Base-by-base conservation (phyloP, 2,888 invertebrate species). In the Leistus spinibarbis region DNA sequence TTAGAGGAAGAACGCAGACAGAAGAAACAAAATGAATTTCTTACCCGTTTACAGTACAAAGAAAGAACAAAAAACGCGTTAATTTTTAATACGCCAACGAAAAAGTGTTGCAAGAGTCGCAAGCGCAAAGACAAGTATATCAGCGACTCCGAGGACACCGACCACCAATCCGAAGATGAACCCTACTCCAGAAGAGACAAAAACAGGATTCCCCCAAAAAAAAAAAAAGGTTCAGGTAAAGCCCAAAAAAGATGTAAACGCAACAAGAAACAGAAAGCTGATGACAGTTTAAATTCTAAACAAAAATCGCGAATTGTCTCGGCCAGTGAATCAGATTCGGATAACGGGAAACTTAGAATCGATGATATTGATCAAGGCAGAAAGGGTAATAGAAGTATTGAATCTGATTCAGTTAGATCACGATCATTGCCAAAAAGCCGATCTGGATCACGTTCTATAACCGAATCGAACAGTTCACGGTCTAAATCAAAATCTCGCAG, bases 61-160 rank as follows among this genome's bases (percentile, higher is more conserved):
- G 98, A 98, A 85, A 98, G 98, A 87, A 98, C 98, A 0, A 98
- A 97, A 87, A 94, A 93, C 82, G 94, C 95, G 0, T 84, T 97
- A 23, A 84, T 96, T 54, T 96, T 97, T 82, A 95, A 95, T 70
- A 91, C 93, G 87, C 93, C 94, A 0, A 87, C 88, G 1, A 95
- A 96, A 81, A 90, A 90, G 81, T 89, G 86, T 85, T 87, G 80
- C 79, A 91, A 84, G 84, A 88, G 90, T 0, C 86, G 88, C 56
- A 88, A 89, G 70, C 90, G 90, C 78, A 88, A 88, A 80, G 94
- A 93, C 80, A 92, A 92, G 66, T 93, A 93, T 79, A 86, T 93
- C n/a, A 93, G 94, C 0, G 95, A 94, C 82, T 93, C 93, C 0
- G 93, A 90, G 5, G 88, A 89, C 13, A 92, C 88, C 13, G 88